Base-by-base conservation (phyloP, 2,888 invertebrate genomes). In the Mayetiola destructor region DNA sequence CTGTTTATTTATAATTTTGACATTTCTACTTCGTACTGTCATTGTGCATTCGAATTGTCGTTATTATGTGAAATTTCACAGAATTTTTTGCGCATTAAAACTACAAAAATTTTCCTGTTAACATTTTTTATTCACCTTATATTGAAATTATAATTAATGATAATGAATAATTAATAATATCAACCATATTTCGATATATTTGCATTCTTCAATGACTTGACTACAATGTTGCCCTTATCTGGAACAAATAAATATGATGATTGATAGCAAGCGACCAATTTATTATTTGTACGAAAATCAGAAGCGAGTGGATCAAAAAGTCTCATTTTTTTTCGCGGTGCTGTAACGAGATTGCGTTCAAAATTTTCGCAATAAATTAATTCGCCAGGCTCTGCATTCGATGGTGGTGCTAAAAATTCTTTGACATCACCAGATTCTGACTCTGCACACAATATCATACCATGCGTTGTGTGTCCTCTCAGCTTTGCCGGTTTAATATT, bases 381-480 rank as follows among this genome's bases (percentile, higher is more conserved):
- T 63, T 88, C 92, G 0, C 93, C 93, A 29, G 89, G 84, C 1
- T 75, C 65, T 40, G 82, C 75, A 39, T 76, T 77, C 56, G 65
- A 64, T 0, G 90, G 89, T 12, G 91, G 89, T 54, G 76, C 71
- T 1, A 94, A 73, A 1, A 92, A 82, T 75, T 93, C 92, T 1
- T 91, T 86, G 66, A 84, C 81, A 1, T 83, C 80, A 10, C 81
- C 75, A 55, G 81, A 78, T 37, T n/a, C n/a, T n/a, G n/a, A n/a
- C n/a, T 82, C 82, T 3, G 94, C 94, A 75, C 95, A 95, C 88
- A 95, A 91, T 6, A 95, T 90, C 95, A 95, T 95, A 2, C 87
- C 95, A 72, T 94, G 88, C 0, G 94, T 94, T 56, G 82, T 80
- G 20, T 95, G 77, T 55, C 86, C 86, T 57, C 86, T 76, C 84